Base-by-base conservation (phyloP, 2,113 vertebrate genomes). In the Chunga burmeisteri region DNA sequence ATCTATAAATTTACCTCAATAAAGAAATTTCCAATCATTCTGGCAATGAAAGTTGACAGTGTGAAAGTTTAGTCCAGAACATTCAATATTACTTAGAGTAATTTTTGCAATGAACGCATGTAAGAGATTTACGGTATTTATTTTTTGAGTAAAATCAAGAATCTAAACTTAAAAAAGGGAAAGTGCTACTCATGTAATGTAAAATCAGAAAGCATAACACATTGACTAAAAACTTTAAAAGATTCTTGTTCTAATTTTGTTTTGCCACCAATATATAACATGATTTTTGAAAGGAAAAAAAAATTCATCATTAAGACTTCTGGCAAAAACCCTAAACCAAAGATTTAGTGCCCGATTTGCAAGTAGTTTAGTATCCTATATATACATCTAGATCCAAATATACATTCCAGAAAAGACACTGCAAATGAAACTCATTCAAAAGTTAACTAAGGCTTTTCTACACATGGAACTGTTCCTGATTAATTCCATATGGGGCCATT, bases 401-500 rank as follows among this genome's bases (percentile, higher is more conserved):
- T 40, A 93, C 20, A 88, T 94, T 78, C 59, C 73, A 94, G 90
- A 13, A 91, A 86, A 94, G 77, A 88, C 70, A 81, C 18, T 74
- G 77, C 46, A 93, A 94, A 93, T 88, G 38, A 94, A 95, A 92
- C 55, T 74, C 67, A 94, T 55, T 95, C 80, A 67, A 67, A 96
- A 96, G 80, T 86, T 96, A 96, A 95, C 96, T 94, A 96, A 95
- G 36, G 81, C 27, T 89, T 91, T 88, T 94, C 80, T 95, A 79
- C 52, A 84, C n/a, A 89, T 81, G 68, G 77, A 91, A 89, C 80
- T 91, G 65, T 91, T 93, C 89, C 91, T 93, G 73, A 97, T 93
- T 91, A 95, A 96, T 93, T 95, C 81, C 89, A 71, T 63, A 79
- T 81, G 86, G 77, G 80, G 32, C 42, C 52, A 79, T 84, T 95